These are phyloP conservation scores for Brachionus plicatilis DNA, from an alignment of 1,140 invertebrate species.

Conservation along the genomic window DNA sequence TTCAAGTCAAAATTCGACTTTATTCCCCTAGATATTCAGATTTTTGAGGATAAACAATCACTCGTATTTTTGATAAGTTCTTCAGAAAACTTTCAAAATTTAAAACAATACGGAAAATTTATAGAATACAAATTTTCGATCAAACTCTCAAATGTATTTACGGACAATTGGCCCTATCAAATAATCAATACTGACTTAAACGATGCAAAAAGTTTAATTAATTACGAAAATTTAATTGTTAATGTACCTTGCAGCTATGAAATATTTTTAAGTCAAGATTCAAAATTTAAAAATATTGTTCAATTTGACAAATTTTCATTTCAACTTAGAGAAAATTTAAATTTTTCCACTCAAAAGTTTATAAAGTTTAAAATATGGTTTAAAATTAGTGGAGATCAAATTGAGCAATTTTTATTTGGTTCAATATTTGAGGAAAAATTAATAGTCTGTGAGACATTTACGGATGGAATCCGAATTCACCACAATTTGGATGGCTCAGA, in stretches of 20 bases:
- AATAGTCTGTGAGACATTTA: not conserved
- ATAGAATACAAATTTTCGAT: not conserved
- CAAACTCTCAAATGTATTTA: not conserved
- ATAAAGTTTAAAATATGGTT: not conserved
- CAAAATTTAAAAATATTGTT: not conserved
- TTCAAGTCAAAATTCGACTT: not conserved
- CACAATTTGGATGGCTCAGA: not conserved
- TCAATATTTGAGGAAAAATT: not conserved
- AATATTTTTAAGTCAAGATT: not conserved
- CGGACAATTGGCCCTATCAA: not conserved
- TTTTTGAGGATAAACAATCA: not conserved
- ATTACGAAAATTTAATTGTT: not conserved
- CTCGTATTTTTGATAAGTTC: not conserved
- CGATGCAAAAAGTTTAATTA: not conserved
- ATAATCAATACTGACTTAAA: not conserved
- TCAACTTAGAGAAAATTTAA: not conserved
- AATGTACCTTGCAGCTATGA: not conserved
- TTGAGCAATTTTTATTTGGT: not conserved
- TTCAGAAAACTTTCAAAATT: not conserved
- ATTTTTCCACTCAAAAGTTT: not conserved
- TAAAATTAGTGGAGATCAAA: not conserved
- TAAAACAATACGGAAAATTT: not conserved
- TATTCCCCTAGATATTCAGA: not conserved
- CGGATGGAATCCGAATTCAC: not conserved
- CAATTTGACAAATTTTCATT: not conserved